Evolutionary conservation across 2,113 vertebrate genomes (phyloP).

Genomic region (Varanus komodoensis): DNA sequence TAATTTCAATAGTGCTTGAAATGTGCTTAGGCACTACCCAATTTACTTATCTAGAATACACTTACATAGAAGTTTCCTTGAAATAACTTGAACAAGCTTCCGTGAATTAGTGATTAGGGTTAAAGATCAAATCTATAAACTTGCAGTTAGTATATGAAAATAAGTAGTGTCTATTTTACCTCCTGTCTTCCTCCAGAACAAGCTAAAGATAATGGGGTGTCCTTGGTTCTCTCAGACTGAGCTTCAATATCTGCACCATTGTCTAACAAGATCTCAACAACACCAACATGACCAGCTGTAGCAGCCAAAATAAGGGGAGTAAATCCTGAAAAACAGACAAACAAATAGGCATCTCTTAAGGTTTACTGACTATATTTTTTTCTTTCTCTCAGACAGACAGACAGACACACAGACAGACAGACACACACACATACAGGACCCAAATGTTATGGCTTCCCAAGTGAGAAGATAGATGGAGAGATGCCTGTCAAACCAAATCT

Average conservation of each 20-base stretch:
- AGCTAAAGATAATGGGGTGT: constrained; percentile 97
- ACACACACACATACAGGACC: too few relatives aligned
- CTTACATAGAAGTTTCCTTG: not conserved
- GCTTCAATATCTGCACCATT: constrained; percentile 99
- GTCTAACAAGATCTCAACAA: constrained; percentile 96
- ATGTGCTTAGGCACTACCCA: too few relatives aligned
- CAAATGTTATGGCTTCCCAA: too few relatives aligned
- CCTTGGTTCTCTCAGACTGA: constrained; percentile 99
- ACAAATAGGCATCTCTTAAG: not conserved
- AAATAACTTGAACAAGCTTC: not conserved
- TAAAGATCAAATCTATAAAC: rapidly evolving
- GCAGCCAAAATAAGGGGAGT: constrained; percentile 98
- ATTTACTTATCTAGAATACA: not conserved
- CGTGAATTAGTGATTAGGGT: not conserved
- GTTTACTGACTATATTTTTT: too few relatives aligned
- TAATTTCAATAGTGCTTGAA: not conserved
- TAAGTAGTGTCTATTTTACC: constrained; percentile 73
- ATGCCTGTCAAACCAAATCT: too few relatives aligned
- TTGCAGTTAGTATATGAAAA: not conserved
- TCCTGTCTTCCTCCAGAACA: constrained; percentile 98
- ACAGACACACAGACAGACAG: too few relatives aligned
- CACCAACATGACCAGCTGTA: constrained; percentile 96
- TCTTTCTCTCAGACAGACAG: too few relatives aligned
- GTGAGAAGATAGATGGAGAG: too few relatives aligned
- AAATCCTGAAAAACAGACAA: constrained; percentile 83